These are phyloP conservation scores for Himalopsyche kuldschensis DNA, from an alignment of 2,888 invertebrate species.

Conservation along the genomic window DNA sequence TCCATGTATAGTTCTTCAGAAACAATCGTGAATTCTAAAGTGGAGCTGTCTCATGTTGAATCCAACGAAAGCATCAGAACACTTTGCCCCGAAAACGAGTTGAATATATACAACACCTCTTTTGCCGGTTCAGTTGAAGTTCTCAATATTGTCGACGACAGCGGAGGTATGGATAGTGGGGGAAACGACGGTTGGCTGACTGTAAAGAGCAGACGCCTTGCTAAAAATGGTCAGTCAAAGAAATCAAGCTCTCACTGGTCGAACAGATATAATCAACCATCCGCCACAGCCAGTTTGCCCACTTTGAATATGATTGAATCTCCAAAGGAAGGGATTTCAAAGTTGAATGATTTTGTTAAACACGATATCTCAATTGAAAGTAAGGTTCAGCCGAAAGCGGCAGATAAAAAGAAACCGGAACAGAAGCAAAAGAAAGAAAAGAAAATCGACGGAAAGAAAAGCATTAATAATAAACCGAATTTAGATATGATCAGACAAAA, in stretches of 20 bases:
- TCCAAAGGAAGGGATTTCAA: constrained; percentile 53
- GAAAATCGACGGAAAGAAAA: constrained; percentile 28
- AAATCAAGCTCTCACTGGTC: constrained; percentile 72
- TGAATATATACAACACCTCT: constrained; percentile 45
- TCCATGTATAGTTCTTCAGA: constrained; percentile 60
- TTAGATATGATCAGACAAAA: constrained; percentile 59
- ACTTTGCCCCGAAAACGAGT: constrained; percentile 52
- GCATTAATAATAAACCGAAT: not conserved
- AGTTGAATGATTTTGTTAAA: constrained; percentile 41
- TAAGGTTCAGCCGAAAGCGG: constrained; percentile 7
- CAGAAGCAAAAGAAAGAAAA: constrained; percentile 34
- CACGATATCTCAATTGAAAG: constrained; percentile 27
- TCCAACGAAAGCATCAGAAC: constrained; percentile 58
- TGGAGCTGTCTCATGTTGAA: constrained; percentile 55
- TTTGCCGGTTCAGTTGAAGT: constrained; percentile 55
- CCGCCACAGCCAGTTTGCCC: constrained; percentile 80
- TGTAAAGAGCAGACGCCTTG: constrained; percentile 74
- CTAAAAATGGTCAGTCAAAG: constrained; percentile 57
- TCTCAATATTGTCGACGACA: constrained; percentile 51
- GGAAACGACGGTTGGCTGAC: constrained; percentile 84
- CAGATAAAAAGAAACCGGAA: constrained; percentile 13
- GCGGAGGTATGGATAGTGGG: constrained; percentile 45
- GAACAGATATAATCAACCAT: constrained; percentile 79
- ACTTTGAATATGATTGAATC: constrained; percentile 65
- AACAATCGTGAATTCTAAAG: constrained; percentile 52